These are phyloP conservation scores for Rhinoraja longicauda DNA, from an alignment of 2,797 vertebrate genomes.

Conservation along the genomic window DNA sequence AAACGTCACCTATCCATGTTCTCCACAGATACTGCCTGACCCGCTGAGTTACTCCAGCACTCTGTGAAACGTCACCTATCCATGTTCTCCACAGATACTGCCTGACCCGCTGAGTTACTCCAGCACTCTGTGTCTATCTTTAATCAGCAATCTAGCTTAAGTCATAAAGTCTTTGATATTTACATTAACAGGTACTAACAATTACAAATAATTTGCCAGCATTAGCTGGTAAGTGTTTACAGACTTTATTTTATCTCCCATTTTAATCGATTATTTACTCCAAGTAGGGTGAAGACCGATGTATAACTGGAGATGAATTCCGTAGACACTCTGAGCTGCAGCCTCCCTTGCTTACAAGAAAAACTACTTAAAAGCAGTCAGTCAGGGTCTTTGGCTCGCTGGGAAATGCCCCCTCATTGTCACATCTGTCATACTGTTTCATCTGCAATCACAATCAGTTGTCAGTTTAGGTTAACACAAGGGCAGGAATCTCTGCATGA, in stretches of 20 bases:
- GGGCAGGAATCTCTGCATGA: background rate
- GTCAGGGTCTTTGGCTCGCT: background rate
- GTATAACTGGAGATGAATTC: background rate
- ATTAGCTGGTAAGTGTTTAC: background rate
- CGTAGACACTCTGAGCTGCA: background rate
- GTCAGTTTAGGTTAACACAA: background rate
- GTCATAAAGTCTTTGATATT: background rate
- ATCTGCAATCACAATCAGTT: background rate
- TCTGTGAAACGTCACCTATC: too few relatives aligned
- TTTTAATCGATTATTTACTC: background rate
- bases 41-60: too few relatives aligned
- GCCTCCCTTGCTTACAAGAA: background rate
- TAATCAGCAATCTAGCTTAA: background rate
- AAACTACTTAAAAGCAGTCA: background rate
- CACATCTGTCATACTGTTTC: background rate
- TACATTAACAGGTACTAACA: background rate
- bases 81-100: background rate
- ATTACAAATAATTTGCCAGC: background rate
- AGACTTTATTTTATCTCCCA: background rate
- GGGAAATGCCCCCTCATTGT: background rate
- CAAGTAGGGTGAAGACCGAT: background rate
- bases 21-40: too few relatives aligned
- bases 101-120: too few relatives aligned
- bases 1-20: too few relatives aligned
- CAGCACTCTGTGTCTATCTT: background rate